phyloP scores from a whole-genome alignment of 2,113 vertebrate species.

The Miniopterus natalensis region DNA sequence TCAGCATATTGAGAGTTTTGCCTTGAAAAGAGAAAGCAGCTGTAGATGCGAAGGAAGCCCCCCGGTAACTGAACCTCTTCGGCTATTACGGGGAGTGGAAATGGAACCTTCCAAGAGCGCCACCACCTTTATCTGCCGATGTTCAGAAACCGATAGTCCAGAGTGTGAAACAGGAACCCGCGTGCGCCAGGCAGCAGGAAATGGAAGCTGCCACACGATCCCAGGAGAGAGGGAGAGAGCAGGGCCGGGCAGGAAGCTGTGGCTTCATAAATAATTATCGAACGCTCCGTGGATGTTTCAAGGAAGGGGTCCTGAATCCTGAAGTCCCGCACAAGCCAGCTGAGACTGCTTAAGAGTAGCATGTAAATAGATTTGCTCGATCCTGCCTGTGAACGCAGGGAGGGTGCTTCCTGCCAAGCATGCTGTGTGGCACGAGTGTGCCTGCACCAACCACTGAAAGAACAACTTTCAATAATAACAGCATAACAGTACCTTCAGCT shows the following conservation, averaged over 20 bases:
- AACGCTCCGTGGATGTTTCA: neutral
- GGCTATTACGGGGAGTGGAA: constrained; percentile 37
- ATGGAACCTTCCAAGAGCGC: constrained; percentile 68
- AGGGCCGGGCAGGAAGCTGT: constrained; percentile 29
- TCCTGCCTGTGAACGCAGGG: neutral
- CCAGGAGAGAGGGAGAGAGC: constrained; percentile 23
- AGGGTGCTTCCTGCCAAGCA: neutral
- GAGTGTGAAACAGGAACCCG: constrained; percentile 75
- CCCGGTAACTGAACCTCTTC: constrained; percentile 68
- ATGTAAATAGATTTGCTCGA: neutral
- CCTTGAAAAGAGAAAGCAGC: neutral
- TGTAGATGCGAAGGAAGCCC: neutral
- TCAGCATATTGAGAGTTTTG: neutral
- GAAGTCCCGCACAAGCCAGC: neutral
- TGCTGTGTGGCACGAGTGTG: neutral
- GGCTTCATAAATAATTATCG: constrained; percentile 22
- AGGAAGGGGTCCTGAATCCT: neutral
- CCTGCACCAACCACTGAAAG: neutral
- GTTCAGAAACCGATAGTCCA: constrained; percentile 54
- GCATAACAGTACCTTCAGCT: neutral
- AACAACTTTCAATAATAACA: neutral
- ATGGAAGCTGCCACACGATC: constrained; percentile 63
- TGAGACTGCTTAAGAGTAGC: neutral
- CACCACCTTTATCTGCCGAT: constrained; percentile 59
- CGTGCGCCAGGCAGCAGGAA: constrained; percentile 67